Evolutionary conservation across 2,113 vertebrate genomes (phyloP).

Genomic region (Ellobius talpinus): DNA sequence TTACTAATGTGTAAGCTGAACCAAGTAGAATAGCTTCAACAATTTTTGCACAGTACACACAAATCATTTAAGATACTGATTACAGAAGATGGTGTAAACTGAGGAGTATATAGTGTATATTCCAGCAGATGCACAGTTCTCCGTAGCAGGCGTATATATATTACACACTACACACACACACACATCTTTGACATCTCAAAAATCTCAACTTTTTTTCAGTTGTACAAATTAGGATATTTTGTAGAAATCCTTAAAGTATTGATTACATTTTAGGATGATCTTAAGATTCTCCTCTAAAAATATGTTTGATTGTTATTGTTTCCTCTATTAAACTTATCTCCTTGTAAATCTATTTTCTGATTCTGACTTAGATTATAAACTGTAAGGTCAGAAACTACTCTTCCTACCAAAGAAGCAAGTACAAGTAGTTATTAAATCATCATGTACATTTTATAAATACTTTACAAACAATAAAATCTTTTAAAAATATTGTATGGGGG

Average conservation of each 20-base stretch:
- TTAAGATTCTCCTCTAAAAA: conserved; percentile 16
- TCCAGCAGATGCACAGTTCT: neutral
- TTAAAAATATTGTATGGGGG: neutral
- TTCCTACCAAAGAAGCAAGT: neutral
- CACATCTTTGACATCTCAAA: conserved; percentile 5
- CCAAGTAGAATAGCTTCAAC: neutral
- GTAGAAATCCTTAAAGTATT: neutral
- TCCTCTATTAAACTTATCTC: conserved; percentile 27
- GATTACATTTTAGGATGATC: neutral
- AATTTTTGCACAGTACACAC: neutral
- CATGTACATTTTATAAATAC: neutral
- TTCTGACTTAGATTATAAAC: conserved; percentile 14
- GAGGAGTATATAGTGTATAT: neutral
- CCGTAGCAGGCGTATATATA: neutral
- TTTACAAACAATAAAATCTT: conserved; percentile 25
- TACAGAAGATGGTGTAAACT: neutral
- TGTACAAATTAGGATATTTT: neutral
- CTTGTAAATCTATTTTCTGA: conserved; percentile 45
- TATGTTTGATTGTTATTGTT: neutral
- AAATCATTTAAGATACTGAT: neutral
- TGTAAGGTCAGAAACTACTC: neutral
- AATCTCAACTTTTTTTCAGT: neutral
- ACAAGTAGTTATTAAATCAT: neutral
- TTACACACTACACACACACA: neutral
- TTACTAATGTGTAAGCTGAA: neutral